Evolutionary conservation across 2,797 vertebrate species (phyloP).

Genomic region (Melanotaenia parkinsoni): DNA sequence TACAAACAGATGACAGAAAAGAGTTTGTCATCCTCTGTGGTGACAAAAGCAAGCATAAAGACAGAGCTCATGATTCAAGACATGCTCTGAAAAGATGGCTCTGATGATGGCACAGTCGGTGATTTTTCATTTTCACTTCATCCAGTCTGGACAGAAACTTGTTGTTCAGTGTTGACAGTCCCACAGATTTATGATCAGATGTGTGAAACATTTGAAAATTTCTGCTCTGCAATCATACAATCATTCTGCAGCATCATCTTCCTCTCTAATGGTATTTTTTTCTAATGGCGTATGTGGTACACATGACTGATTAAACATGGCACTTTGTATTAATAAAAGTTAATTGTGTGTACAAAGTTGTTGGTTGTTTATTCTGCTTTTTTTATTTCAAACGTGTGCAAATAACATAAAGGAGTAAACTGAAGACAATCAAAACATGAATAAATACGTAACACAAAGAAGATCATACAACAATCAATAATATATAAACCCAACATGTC

Average conservation of each 20-base stretch:
- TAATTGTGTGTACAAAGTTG: not conserved
- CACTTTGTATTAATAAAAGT: not conserved
- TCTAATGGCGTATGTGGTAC: not conserved
- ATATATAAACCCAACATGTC: no score
- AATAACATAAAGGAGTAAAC: no score
- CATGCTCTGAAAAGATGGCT: slow-evolving; percentile 27
- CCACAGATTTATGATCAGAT: not conserved
- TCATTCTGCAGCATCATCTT: not conserved
- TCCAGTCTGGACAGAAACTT: slow-evolving; percentile 22
- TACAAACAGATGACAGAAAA: slow-evolving; percentile 56
- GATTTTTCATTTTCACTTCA: slow-evolving; percentile 34
- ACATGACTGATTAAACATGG: not conserved
- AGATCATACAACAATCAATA: no score
- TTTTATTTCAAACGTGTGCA: no score
- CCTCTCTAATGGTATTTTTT: not conserved
- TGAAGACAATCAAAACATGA: no score
- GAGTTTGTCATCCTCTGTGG: slow-evolving; percentile 48
- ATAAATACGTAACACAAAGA: no score
- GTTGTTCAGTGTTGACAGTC: slow-evolving; percentile 12
- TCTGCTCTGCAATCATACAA: not conserved
- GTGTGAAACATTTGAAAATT: not conserved
- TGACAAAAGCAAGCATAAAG: slow-evolving; percentile 49
- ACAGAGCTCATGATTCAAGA: slow-evolving; percentile 50
- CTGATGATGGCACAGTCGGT: slow-evolving; percentile 24
- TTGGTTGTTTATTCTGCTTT: not conserved